Base-by-base conservation (phyloP, 2,797 vertebrate species). In the Falco cherrug region DNA sequence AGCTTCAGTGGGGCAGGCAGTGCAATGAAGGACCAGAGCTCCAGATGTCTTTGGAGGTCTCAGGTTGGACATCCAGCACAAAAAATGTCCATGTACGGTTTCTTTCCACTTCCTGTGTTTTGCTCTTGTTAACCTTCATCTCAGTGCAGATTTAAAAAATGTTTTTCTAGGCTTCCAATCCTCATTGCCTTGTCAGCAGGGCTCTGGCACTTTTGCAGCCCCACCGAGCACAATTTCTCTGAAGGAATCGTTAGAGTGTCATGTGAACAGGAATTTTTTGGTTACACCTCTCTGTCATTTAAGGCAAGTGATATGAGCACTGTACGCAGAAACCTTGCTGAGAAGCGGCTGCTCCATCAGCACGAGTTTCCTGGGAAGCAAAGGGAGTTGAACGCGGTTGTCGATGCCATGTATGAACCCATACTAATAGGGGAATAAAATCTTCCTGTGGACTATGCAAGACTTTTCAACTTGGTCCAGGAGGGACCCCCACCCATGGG, bases 361-460 rank as follows among this genome's bases (percentile, higher is more conserved):
- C 60, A 43, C 0, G 1, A 31, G 45, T 77, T 82, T 59, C 11
- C 70, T 76, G 45, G 39, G 39, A 82, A 76, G 64, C 37, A 51
- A n/a, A 81, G 43, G 3, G 43, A 43, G 33, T 9, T 39, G 33
- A 39, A 39, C 0, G 4, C 14, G 6, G 25, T n/a, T 53, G 65
- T 33, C 39, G 0, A 0, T 25, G 43, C 24, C n/a, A 25, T 0
- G 0, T 51, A 41, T 0, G 1, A 54, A 43, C 24, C 18, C 51
- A 6, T 22, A 26, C 7, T 11, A 35, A 39, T 7, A 14, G 15
- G 16, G 45, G 26, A 50, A 70, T 43, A 60, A 48, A 35, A 15
- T 54, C 39, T 71, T 54, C 47, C n/a, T 17, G 19, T 3, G 59
- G 22, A 33, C 57, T 17, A 4, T 9, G 8, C 21, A 20, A 51